Percentiles rank a stretch among this genome's conserved stretches.
phyloP scores from a whole-genome alignment of 2,888 invertebrate species.

The Harpalus rubripes region DNA sequence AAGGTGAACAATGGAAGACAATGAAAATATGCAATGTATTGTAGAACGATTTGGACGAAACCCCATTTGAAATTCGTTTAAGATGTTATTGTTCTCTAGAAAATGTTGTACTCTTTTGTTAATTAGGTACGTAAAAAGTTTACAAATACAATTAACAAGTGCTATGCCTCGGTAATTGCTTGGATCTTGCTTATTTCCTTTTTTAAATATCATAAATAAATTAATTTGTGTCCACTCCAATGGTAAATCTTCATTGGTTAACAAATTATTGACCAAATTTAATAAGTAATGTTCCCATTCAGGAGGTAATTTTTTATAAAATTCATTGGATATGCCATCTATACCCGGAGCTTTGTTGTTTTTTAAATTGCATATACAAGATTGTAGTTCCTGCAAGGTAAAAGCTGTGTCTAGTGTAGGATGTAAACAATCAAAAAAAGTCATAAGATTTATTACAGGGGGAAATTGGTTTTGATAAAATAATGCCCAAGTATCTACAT shows the following conservation, averaged over 20 bases:
- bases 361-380: too few relatives aligned
- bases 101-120: neutral
- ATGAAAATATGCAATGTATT: neutral
- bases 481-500: too few relatives aligned
- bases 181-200: neutral
- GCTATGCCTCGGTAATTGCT: too few relatives aligned
- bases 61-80: neutral
- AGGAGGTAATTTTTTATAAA: neutral
- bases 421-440: too few relatives aligned
- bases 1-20: neutral
- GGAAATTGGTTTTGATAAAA: too few relatives aligned
- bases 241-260: conserved; percentile 1
- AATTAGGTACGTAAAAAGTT: neutral
- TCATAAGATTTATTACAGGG: too few relatives aligned
- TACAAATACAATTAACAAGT: neutral
- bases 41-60: neutral
- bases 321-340: conserved; percentile 1
- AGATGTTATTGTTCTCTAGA: neutral
- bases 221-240: neutral
- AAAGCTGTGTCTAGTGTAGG: too few relatives aligned
- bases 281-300: neutral
- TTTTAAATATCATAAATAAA: neutral
- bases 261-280: too few relatives aligned
- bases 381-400: too few relatives aligned
- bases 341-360: neutral